A percentile compares a stretch with the other conserved stretches of the same genome.
phyloP scores from a whole-genome alignment of 2,888 invertebrate genomes.

The Spilarctia lutea region DNA sequence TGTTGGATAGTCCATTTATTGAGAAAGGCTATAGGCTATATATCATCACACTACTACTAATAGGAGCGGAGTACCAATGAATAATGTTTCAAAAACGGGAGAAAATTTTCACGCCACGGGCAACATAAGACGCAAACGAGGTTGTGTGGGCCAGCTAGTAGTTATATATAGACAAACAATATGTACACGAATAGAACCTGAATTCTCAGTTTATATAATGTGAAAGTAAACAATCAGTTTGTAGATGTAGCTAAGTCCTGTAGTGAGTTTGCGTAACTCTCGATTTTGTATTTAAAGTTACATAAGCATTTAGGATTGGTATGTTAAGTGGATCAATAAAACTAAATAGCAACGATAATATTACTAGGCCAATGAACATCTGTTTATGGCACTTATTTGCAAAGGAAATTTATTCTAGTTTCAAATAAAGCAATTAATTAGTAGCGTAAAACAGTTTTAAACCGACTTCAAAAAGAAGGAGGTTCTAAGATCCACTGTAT shows the following conservation, averaged over 20 bases:
- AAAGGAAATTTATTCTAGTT: not conserved
- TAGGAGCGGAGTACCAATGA: too few species aligned
- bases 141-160: too few species aligned
- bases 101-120: too few species aligned
- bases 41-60: too few species aligned
- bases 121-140: too few species aligned
- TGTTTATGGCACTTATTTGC: not conserved
- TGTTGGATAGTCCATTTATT: too few species aligned
- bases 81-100: too few species aligned
- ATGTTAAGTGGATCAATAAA: slow-evolving; percentile 32
- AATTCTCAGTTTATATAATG: slow-evolving; percentile 13
- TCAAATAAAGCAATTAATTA: not conserved
- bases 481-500: too few species aligned
- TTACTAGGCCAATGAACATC: slow-evolving; percentile 18
- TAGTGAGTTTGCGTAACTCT: slow-evolving; percentile 48
- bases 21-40: too few species aligned
- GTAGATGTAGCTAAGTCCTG: slow-evolving; percentile 9
- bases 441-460: too few species aligned
- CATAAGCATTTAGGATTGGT: slow-evolving; percentile 28
- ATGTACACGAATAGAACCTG: not conserved
- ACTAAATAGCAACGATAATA: slow-evolving; percentile 20
- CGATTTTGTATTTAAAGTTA: slow-evolving; percentile 38
- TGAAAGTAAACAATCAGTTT: slow-evolving; percentile 20
- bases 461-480: too few species aligned
- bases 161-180: not conserved